A percentile compares a stretch with the other conserved stretches of the same genome.
phyloP scores from a whole-genome alignment of 2,888 invertebrate species.

The Cephus rjabovi region DNA sequence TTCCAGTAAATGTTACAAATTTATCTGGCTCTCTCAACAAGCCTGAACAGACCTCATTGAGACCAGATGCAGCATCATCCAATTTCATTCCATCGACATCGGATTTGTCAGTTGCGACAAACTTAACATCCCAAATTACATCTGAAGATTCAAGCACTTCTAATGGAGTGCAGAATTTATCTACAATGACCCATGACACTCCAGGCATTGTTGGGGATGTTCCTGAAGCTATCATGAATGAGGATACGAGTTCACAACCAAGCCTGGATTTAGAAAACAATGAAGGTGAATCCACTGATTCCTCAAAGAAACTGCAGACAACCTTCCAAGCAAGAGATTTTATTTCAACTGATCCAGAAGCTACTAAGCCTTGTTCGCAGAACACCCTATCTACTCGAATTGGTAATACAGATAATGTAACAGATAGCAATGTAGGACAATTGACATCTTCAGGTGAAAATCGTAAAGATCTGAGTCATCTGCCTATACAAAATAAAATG shows the following conservation, averaged over 20 bases:
- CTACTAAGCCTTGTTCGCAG: background rate
- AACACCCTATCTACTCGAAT: constrained; percentile 3
- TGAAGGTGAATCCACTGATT: constrained; percentile 46
- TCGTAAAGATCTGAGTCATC: too few relatives aligned
- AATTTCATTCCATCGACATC: constrained; percentile 41
- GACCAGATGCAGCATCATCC: constrained; percentile 69
- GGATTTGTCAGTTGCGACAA: constrained; percentile 40
- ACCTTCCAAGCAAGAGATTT: constrained; percentile 62
- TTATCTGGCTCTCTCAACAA: constrained; percentile 68
- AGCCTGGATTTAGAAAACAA: constrained; percentile 55
- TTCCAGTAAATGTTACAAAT: constrained; percentile 1
- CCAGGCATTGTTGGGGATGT: constrained; percentile 45
- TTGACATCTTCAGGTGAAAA: background rate
- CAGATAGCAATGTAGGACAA: background rate
- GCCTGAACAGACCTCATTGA: constrained; percentile 61
- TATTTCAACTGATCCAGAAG: constrained; percentile 28
- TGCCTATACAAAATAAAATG: constrained; percentile 11
- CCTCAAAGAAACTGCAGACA: constrained; percentile 55
- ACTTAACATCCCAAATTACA: constrained; percentile 33
- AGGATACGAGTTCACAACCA: constrained; percentile 62
- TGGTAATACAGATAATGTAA: background rate
- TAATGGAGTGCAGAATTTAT: constrained; percentile 31
- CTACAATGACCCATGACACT: constrained; percentile 25
- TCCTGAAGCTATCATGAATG: constrained; percentile 61
- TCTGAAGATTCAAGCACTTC: constrained; percentile 27